Evolutionary conservation across 2,113 vertebrate genomes (phyloP).

Genomic region (Heterotis niloticus): DNA sequence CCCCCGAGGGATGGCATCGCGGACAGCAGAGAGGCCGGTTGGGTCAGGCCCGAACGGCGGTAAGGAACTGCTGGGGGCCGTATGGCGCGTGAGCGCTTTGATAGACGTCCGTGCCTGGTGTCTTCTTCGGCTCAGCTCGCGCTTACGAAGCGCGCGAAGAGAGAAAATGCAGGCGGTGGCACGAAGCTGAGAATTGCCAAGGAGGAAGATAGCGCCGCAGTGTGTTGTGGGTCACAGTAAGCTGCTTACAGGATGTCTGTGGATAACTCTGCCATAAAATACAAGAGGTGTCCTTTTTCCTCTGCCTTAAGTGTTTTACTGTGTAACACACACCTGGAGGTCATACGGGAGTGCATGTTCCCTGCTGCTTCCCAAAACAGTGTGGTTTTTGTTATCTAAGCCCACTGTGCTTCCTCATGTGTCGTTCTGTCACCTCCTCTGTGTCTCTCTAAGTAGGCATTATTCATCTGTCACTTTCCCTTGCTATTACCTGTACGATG

Average conservation of each 20-base stretch:
- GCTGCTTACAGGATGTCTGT: no score
- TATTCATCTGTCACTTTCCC: no score
- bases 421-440: neutral
- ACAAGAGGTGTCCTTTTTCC: no score
- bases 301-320: no score
- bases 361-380: neutral
- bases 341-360: no score
- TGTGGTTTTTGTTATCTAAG: neutral
- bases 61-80: neutral
- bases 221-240: no score
- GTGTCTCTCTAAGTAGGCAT: neutral
- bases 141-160: neutral
- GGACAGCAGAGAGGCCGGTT: slow-evolving; percentile 23
- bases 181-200: no score
- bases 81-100: no score
- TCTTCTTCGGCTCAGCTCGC: neutral
- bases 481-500: neutral
- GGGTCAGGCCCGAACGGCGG: neutral
- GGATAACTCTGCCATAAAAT: no score
- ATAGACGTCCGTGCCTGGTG: neutral
- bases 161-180: neutral
- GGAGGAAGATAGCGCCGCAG: no score
- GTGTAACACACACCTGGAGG: no score
- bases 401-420: neutral
- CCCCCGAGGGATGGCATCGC: slow-evolving; percentile 38